phyloP scores from a whole-genome alignment of 2,113 vertebrate genomes.

The Oncorhynchus kisutch region DNA sequence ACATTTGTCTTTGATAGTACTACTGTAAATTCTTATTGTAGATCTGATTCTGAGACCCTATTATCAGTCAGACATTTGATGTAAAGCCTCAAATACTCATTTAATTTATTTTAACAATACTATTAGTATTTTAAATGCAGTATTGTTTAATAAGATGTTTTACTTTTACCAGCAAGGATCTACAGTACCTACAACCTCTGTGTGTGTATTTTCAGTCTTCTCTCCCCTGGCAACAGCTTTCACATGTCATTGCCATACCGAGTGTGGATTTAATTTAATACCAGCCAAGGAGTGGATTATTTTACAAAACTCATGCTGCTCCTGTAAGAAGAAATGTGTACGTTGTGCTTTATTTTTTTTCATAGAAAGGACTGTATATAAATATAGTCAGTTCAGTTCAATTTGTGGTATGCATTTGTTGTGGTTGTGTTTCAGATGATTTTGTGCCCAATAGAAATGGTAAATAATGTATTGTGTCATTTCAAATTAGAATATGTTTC shows the following conservation, averaged over 20 bases:
- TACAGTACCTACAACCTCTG: neutral
- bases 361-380: slow-evolving; percentile 12
- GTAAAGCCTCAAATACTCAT: too few relatives aligned
- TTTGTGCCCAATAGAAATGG: too few relatives aligned
- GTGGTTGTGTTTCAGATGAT: too few relatives aligned
- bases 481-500: too few relatives aligned
- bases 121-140: neutral
- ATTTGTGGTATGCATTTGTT: too few relatives aligned
- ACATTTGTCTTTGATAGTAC: too few relatives aligned
- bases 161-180: neutral
- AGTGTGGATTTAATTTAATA: slow-evolving; percentile 41
- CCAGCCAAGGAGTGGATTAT: slow-evolving; percentile 25
- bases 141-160: neutral
- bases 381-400: slow-evolving; percentile 12
- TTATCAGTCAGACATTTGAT: too few relatives aligned
- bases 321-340: slow-evolving; percentile 17
- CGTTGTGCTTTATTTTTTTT: slow-evolving; percentile 19
- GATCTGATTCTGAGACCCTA: too few relatives aligned
- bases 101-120: too few relatives aligned
- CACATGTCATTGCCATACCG: slow-evolving; percentile 12
- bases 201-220: slow-evolving; percentile 1
- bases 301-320: slow-evolving; percentile 32
- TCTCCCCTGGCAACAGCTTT: neutral
- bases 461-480: too few relatives aligned
- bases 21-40: too few relatives aligned